Conservation (phyloP, 2,888 invertebrate species). For the Dryobota labecula region DNA sequence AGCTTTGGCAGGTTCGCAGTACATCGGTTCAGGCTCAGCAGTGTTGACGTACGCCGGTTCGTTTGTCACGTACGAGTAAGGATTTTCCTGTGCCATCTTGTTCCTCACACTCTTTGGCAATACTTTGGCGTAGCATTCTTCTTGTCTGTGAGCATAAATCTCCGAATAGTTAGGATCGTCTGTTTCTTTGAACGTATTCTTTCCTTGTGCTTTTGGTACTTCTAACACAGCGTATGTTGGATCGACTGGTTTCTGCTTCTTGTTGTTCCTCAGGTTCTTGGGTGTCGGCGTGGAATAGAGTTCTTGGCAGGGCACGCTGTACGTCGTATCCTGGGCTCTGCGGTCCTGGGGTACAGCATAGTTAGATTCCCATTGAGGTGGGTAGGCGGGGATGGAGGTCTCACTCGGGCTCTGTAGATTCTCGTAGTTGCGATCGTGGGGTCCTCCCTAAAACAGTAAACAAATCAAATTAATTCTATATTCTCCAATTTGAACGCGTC, state of each 20-base stretch:
- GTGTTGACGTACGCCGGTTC: conserved; percentile 29
- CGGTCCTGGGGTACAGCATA: conserved; percentile 42
- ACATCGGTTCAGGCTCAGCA: conserved; percentile 27
- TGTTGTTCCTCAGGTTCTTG: conserved; percentile 25
- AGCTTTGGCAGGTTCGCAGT: conserved; percentile 32
- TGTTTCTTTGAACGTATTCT: conserved; percentile 32
- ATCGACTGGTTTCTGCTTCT: not conserved
- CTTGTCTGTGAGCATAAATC: conserved; percentile 28
- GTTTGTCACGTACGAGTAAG: conserved; percentile 17
- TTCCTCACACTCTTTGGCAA: conserved; percentile 29
- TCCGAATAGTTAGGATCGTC: conserved; percentile 48
- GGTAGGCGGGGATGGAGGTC: conserved; percentile 19
- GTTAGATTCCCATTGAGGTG: conserved; percentile 40
- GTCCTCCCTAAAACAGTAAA: conserved; percentile 23
- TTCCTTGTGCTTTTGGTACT: not conserved
- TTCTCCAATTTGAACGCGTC: not conserved
- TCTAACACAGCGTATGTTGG: conserved; percentile 38
- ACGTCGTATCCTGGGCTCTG: conserved; percentile 32
- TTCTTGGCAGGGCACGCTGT: conserved; percentile 35
- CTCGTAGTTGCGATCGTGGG: conserved; percentile 5
- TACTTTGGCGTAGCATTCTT: conserved; percentile 29
- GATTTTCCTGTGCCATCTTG: conserved; percentile 14
- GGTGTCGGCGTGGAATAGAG: conserved; percentile 36
- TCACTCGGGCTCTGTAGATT: conserved; percentile 23
- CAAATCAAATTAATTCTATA: not conserved